Evolutionary conservation across 2,888 invertebrate species (phyloP).

Genomic region (Nymphalis urticae): DNA sequence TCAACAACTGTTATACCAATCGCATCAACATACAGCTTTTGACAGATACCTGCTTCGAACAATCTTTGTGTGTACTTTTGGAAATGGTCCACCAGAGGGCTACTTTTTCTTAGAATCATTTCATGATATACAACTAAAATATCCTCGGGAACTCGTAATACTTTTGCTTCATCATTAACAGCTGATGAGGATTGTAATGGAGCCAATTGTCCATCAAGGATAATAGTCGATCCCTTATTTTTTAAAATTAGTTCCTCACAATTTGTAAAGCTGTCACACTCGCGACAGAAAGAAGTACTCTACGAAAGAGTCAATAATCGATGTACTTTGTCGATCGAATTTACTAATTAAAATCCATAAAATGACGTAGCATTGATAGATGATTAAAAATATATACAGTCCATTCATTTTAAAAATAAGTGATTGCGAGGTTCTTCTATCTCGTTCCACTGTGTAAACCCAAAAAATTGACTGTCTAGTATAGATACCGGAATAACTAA

Average conservation of each 20-base stretch:
- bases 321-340: slow-evolving; percentile 49
- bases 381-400: slow-evolving; percentile 59
- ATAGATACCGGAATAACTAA: slow-evolving; percentile 66
- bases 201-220: slow-evolving; percentile 44
- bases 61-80: slow-evolving; percentile 49
- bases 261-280: slow-evolving; percentile 51
- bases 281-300: too few relatives aligned
- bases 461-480: slow-evolving; percentile 55
- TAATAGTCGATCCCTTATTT: slow-evolving; percentile 46
- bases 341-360: slow-evolving; percentile 52
- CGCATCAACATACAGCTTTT: slow-evolving; percentile 54
- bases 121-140: slow-evolving; percentile 61
- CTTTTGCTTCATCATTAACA: slow-evolving; percentile 58
- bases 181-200: slow-evolving; percentile 55
- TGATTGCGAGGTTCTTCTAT: slow-evolving; percentile 55
- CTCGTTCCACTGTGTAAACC: slow-evolving; percentile 58
- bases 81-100: slow-evolving; percentile 47
- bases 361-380: slow-evolving; percentile 54
- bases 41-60: slow-evolving; percentile 64
- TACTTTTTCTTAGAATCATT: slow-evolving; percentile 58
- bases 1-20: slow-evolving; percentile 56
- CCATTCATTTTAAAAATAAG: slow-evolving; percentile 53
- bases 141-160: slow-evolving; percentile 53
- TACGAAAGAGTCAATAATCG: slow-evolving; percentile 48
- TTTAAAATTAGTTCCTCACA: slow-evolving; percentile 48